These are phyloP conservation scores for Eremophila alpestris DNA, from an alignment of 2,797 vertebrate genomes.

Conservation along the genomic window DNA sequence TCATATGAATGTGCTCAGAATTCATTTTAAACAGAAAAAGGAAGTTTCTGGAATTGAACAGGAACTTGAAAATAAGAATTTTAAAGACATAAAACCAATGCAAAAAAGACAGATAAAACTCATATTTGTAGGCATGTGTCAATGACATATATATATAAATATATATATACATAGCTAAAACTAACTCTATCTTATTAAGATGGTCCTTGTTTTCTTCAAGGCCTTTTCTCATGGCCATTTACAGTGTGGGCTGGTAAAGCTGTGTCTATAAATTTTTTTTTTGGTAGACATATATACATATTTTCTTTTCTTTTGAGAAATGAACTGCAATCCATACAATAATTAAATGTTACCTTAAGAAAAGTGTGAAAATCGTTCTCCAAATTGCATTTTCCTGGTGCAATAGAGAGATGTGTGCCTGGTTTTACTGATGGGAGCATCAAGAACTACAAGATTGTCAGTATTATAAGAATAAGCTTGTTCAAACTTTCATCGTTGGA, in stretches of 20 bases:
- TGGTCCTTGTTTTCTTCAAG: background rate
- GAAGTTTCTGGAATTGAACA: background rate
- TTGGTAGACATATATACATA: background rate
- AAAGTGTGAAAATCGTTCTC: background rate
- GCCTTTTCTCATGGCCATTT: background rate
- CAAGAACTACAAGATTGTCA: constrained; percentile 39
- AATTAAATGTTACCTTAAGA: constrained; percentile 1
- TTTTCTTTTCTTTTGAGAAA: background rate
- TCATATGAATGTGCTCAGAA: background rate
- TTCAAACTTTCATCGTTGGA: constrained; percentile 58
- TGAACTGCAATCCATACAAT: background rate
- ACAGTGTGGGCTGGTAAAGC: background rate
- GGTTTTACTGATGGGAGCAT: constrained; percentile 16
- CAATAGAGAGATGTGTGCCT: constrained; percentile 29
- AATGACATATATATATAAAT: too few species aligned
- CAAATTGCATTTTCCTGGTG: constrained; percentile 2
- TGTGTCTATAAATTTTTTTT: background rate
- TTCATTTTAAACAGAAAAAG: constrained; percentile 1
- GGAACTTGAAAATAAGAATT: background rate
- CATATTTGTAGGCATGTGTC: background rate
- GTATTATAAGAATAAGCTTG: constrained; percentile 39
- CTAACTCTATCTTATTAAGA: background rate
- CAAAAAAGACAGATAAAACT: background rate
- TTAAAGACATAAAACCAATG: background rate
- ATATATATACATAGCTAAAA: background rate